These are phyloP conservation scores for Empis stercorea DNA, from an alignment of 2,888 invertebrate species.

Conservation along the genomic window DNA sequence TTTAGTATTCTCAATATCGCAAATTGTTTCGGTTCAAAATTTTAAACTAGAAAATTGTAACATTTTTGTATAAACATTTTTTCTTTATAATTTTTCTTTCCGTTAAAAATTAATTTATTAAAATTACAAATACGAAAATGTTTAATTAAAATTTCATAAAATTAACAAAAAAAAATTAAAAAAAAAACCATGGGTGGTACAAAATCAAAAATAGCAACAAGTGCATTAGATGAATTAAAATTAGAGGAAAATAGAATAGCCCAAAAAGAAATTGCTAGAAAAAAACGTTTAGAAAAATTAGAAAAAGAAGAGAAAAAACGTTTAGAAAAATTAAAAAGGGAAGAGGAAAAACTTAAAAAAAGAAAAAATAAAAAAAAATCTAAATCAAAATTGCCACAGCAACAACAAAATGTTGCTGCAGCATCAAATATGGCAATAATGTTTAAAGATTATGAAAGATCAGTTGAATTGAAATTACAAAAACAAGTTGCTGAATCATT, in stretches of 20 bases:
- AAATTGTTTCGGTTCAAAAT: no score
- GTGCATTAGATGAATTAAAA: constrained; percentile 5
- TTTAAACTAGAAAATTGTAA: no score
- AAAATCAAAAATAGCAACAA: constrained; percentile 20
- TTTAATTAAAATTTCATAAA: no score
- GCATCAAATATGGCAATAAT: constrained; percentile 17
- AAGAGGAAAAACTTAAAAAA: constrained; percentile 8
- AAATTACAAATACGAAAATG: no score
- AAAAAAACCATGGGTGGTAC: constrained; percentile 26
- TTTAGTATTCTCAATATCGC: no score
- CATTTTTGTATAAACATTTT: no score
- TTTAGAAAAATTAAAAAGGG: constrained; percentile 7
- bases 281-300: constrained; percentile 25
- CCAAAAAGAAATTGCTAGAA: constrained; percentile 20
- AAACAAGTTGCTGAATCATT: constrained; percentile 4
- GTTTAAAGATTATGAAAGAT: constrained; percentile 9
- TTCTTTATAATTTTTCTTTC: no score
- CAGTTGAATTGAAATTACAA: not conserved
- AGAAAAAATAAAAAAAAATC: constrained; percentile 6
- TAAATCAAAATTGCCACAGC: not conserved
- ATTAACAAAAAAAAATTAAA: not conserved
- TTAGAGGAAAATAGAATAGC: constrained; percentile 22
- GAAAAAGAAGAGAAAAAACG: constrained; percentile 14
- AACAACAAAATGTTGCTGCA: constrained; percentile 12
- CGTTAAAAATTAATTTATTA: no score